A percentile compares a stretch with the other conserved stretches of the same genome.
phyloP scores from a whole-genome alignment of 2,113 vertebrate species.

The Apodemus sylvaticus region DNA sequence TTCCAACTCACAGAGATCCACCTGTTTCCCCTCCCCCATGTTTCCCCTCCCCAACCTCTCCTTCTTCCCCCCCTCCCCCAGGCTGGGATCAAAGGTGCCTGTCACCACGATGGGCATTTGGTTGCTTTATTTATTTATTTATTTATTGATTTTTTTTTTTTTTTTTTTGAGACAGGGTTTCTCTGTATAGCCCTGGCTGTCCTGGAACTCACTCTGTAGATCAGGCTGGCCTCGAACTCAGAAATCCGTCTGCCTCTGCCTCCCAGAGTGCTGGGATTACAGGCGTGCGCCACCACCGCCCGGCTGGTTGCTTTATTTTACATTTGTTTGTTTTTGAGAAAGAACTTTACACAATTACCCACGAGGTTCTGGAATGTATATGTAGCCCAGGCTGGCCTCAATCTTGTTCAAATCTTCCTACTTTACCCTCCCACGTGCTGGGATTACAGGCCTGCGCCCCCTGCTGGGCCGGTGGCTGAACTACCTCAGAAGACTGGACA shows the following conservation, averaged over 20 bases:
- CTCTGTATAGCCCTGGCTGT: too few relatives aligned
- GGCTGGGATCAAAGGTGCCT: neutral
- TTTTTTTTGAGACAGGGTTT: too few relatives aligned
- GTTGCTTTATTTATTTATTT: too few relatives aligned
- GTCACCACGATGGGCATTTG: neutral
- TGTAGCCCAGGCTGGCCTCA: neutral
- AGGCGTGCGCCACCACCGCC: too few relatives aligned
- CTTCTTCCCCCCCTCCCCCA: too few relatives aligned
- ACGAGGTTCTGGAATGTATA: neutral
- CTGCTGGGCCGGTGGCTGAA: neutral
- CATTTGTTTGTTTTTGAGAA: neutral
- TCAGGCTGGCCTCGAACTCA: too few relatives aligned
- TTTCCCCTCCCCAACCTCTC: neutral
- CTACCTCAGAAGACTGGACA: neutral
- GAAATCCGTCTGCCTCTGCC: too few relatives aligned
- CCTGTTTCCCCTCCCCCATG: neutral
- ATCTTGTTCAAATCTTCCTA: neutral
- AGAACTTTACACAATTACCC: neutral
- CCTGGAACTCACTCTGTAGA: too few relatives aligned
- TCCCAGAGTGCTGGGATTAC: too few relatives aligned
- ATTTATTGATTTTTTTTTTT: too few relatives aligned
- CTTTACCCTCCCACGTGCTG: neutral
- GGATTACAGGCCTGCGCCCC: neutral
- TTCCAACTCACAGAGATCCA: neutral
- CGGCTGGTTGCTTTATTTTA: too few relatives aligned